Conservation (phyloP, 1,140 invertebrate species). For the Drosophila punjabiensis region DNA sequence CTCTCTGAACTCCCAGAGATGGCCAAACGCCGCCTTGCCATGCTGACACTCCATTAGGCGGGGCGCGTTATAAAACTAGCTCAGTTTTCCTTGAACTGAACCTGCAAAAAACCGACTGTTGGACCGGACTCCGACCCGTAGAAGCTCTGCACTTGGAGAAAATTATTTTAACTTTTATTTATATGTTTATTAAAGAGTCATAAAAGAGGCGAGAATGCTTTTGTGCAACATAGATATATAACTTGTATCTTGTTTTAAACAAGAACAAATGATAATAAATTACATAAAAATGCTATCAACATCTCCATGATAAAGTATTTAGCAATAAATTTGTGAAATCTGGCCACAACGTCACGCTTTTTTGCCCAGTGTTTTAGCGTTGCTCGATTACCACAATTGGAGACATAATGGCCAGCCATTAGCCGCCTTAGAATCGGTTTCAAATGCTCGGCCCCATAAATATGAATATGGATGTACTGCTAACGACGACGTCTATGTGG, state of each 20-base stretch:
- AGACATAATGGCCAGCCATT: slow-evolving; percentile 37
- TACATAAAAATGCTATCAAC: not conserved
- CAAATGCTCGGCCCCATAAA: slow-evolving; percentile 28
- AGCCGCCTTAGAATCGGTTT: slow-evolving; percentile 53
- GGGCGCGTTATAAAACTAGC: slow-evolving; percentile 50
- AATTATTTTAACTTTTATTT: not conserved
- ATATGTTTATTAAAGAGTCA: not conserved
- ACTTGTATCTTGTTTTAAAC: not conserved
- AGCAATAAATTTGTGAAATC: too few relatives aligned
- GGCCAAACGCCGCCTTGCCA: slow-evolving; percentile 32
- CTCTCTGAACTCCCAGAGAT: slow-evolving; percentile 39
- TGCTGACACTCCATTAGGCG: slow-evolving; percentile 49
- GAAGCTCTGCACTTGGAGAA: slow-evolving; percentile 1
- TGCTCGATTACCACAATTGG: slow-evolving; percentile 46
- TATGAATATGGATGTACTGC: slow-evolving; percentile 25
- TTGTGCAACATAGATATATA: not conserved
- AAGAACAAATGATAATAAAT: not conserved
- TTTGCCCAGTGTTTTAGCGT: slow-evolving; percentile 8
- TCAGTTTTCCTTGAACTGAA: slow-evolving; percentile 77
- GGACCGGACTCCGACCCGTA: slow-evolving; percentile 28
- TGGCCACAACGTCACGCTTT: not conserved
- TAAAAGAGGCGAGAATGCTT: not conserved
- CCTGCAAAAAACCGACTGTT: slow-evolving; percentile 27
- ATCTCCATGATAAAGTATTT: not conserved
- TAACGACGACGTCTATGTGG: slow-evolving; percentile 9